Evolutionary conservation across 2,113 vertebrate genomes (phyloP), one percentile per base, ranked within the genome.

Genomic region (Grammomys surdaster): DNA sequence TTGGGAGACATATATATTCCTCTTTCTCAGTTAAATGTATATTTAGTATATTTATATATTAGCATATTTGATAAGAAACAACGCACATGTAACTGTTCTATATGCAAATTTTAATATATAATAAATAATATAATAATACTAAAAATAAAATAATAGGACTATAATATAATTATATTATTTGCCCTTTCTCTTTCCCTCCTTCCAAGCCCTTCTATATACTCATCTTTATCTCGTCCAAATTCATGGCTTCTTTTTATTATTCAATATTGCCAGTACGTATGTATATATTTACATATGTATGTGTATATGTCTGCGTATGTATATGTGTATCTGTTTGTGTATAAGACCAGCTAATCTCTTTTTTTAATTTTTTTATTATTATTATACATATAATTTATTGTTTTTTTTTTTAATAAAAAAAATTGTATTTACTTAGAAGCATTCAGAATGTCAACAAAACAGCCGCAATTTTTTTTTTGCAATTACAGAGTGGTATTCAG

Each of bases 391-490:
- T n/a, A n/a, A n/a, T n/a, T n/a, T n/a, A n/a, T 93, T 60, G 73
- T 51, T 51, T 51, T 6, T 51, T 51, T 40, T 24, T 75, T 75
- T 24, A 43, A 16, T 36, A 36, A 70, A 85, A 86, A 65, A 85
- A 86, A 69, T 7, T 99, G 98, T 98, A 98, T 99, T 99, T 99
- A 99, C 99, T 99, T 98, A 98, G 99, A 99, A 99, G 99, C 99
- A 99, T 99, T 99, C 98, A 99, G 98, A 99, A 99, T 99, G 99
- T 99, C 99, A 98, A 99, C 65, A 67, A 67, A 67, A 31, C 28
- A 67, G 65, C 26, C 4, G 11, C 28, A 12, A 12, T 67, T 31
- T 31, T 67, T 67, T 67, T 67, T 31, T 67, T 46, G 46, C 46
- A 46, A 46, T 46, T 46, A 46, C 46, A 46, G 46, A 46, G 46